phyloP scores from a whole-genome alignment of 2,113 vertebrate genomes.

The Crotophaga sulcirostris region DNA sequence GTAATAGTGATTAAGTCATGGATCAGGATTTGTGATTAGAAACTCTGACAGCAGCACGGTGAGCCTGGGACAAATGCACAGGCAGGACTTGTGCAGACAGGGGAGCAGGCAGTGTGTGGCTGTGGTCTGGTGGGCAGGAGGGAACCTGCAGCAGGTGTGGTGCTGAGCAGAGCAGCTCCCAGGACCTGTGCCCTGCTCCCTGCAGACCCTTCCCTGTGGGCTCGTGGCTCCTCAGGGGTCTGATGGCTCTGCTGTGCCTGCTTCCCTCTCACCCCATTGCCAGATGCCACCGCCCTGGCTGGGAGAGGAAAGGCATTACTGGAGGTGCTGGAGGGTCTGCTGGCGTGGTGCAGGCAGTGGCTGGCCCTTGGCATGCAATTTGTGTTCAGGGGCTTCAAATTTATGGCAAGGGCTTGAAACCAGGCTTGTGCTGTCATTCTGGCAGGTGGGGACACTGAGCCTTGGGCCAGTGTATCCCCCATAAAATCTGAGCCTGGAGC shows the following conservation, averaged over 20 bases:
- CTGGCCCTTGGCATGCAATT: background rate
- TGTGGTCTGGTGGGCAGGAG: background rate
- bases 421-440: rapidly evolving
- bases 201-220: background rate
- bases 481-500: background rate
- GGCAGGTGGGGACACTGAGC: background rate
- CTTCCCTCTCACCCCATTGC: background rate
- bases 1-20: conserved; percentile 18
- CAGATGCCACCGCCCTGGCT: background rate
- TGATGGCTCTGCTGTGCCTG: background rate
- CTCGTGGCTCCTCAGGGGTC: background rate
- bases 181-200: background rate
- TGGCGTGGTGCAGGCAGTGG: background rate
- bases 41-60: background rate
- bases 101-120: background rate
- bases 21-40: conserved; percentile 14
- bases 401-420: background rate
- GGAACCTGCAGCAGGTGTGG: rapidly evolving
- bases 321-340: background rate
- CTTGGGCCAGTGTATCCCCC: background rate
- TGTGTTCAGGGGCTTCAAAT: background rate
- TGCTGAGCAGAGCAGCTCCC: background rate
- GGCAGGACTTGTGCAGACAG: background rate
- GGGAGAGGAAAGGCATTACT: background rate
- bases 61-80: rapidly evolving